These are phyloP conservation scores for Neodiprion fabricii DNA, from an alignment of 1,140 invertebrate species.

Conservation along the genomic window DNA sequence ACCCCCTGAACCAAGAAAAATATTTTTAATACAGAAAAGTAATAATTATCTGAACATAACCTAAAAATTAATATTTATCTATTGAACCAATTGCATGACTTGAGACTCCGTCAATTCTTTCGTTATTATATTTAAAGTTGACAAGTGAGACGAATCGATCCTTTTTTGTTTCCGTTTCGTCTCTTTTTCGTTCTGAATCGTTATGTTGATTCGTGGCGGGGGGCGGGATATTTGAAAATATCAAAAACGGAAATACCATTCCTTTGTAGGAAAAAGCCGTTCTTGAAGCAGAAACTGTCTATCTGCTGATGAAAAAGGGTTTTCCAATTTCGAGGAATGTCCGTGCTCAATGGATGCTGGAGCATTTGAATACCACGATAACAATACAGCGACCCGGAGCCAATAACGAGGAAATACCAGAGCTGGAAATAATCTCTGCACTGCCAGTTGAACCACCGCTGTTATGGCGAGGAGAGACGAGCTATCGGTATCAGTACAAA, in stretches of 20 bases:
- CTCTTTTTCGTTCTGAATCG: too few relatives aligned
- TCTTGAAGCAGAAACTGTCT: constrained; percentile 72
- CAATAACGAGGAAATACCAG: constrained; percentile 55
- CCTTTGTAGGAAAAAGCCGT: constrained; percentile 47
- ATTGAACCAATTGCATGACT: too few relatives aligned
- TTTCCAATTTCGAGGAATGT: constrained; percentile 79
- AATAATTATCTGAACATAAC: too few relatives aligned
- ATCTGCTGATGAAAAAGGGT: constrained; percentile 75
- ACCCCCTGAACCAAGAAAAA: too few relatives aligned
- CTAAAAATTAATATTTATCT: too few relatives aligned
- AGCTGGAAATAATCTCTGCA: constrained; percentile 71
- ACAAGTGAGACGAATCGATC: too few relatives aligned
- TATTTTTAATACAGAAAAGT: too few relatives aligned
- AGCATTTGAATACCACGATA: constrained; percentile 72
- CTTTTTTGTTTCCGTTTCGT: too few relatives aligned
- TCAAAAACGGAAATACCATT: neutral
- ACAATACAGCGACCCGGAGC: constrained; percentile 52
- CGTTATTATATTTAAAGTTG: too few relatives aligned
- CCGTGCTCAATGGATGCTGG: constrained; percentile 78
- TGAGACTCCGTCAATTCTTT: too few relatives aligned
- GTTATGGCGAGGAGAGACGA: constrained; percentile 62
- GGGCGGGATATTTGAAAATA: too few relatives aligned
- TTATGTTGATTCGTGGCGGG: too few relatives aligned
- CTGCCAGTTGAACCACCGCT: constrained; percentile 63
- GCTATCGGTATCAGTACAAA: constrained; percentile 64